Evolutionary conservation across 2,888 invertebrate species (phyloP).

Genomic region (Timema cristinae): DNA sequence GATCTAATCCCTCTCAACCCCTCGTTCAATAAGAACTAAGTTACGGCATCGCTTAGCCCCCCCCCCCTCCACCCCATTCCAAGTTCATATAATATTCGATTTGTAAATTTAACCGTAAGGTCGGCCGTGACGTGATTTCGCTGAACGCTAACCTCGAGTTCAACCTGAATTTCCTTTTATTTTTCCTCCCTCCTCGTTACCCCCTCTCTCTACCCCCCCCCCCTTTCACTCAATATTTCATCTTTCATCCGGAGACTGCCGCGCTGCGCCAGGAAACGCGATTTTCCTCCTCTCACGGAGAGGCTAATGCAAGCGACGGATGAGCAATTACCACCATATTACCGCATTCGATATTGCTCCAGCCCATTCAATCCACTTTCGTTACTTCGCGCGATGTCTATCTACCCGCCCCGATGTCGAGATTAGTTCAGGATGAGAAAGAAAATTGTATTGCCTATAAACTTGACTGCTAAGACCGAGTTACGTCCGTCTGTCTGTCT

Average conservation of each 20-base stretch:
- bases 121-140: constrained; percentile 30
- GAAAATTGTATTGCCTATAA: constrained; percentile 34
- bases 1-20: no score
- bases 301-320: constrained; percentile 35
- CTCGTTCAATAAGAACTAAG: no score
- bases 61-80: no score
- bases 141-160: constrained; percentile 36
- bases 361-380: constrained; percentile 22
- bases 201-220: constrained; percentile 5
- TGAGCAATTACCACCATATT: constrained; percentile 30
- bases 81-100: no score
- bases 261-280: neutral
- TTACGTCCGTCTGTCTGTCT: no score
- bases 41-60: no score
- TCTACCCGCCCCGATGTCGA: constrained; percentile 16
- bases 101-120: neutral
- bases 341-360: constrained; percentile 36
- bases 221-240: constrained; percentile 5
- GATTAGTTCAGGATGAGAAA: constrained; percentile 33
- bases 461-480: neutral
- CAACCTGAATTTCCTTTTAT: constrained; percentile 29
- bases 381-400: constrained; percentile 15
- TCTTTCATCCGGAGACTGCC: constrained; percentile 25
- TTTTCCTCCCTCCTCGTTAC: constrained; percentile 12
- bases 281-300: constrained; percentile 21